Base-by-base conservation (phyloP, 2,888 invertebrate genomes). In the Gortyna flavago region DNA sequence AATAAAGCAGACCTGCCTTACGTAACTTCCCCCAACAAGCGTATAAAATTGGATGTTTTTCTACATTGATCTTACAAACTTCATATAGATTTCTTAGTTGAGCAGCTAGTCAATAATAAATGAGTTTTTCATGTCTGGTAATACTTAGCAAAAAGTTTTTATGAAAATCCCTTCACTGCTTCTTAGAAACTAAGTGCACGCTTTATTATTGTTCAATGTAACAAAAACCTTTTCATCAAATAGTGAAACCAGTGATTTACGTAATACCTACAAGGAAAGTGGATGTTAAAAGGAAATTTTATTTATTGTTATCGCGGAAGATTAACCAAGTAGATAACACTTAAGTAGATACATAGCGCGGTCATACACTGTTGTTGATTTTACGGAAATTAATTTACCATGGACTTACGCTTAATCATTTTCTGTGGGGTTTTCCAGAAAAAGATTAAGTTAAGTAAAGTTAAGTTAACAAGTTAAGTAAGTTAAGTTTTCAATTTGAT, bases 1-100 rank as follows among this genome's bases (percentile, higher is more conserved):
- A 86, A 88, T 87, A 89, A 89, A 92, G 84, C 93, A 93, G 92
- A 92, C 77, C 61, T 41, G 70, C 18, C 64, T 92, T 91, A 87
- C 90, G 85, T 85, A 91, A 93, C 87, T 89, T 89, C 84, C 87
- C 85, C 84, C 81, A 83, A 81, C 79, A 83, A 80, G 72, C 35
- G 4, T 32, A 66, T 75, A 65, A 75, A 86, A 87, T 87, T 85
- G 75, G 79, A 90, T 86, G 89, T 87, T 90, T 86, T 87, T 86
- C 77, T 71, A 83, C 79, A 87, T 86, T 79, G 82, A 89, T 89
- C 84, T 85, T 69, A 29, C 25, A 77, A 76, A 81, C 72, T 80
- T 84, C 59, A 75, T 65, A 79, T 82, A 83, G 61, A 82, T 81
- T 85, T 86, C 67, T 68, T 44, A 57, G 54, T 54, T 41, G n/a